Evolutionary conservation across 2,888 invertebrate species (phyloP), one percentile per base, ranked within the genome.

Genomic region (Mythimna loreyi): DNA sequence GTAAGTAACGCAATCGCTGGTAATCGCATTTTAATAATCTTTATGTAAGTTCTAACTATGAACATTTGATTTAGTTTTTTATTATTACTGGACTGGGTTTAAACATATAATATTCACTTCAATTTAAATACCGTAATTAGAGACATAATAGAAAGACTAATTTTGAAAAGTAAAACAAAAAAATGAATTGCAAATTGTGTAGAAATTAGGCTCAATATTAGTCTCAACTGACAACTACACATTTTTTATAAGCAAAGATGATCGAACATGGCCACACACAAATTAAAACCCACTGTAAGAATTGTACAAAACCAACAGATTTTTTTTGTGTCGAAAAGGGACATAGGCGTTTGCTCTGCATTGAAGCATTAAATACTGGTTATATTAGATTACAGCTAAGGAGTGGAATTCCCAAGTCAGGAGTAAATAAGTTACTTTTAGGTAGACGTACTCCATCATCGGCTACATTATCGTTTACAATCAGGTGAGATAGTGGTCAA

Each of bases 21-120:
- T 67, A 64, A 77, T 65, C 61, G 66, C 53, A 72, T 77, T 80
- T 70, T 70, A 69, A 80, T 78, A 58, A 63, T 60, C 30, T 56
- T 50, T 60, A 75, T 60, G 43, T 69, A 63, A 69, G 47, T 47
- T 49, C 56, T 49, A 40, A 67, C 28, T 28, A 45, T 47, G 43
- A 49, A 43, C 13, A 72, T 72, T 72, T 45, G n/a, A 53, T 58
- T 43, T 45, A 13, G 4, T 25, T 23, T 36, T 50, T 13, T 19
- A 16, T 40, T n/a, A 28, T 30, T n/a, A 16, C 16, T 8, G 19
- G 13, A 57, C 40, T 7, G n/a, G 23, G n/a, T 58, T 52, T n/a
- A n/a, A n/a, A n/a, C n/a, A n/a, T n/a, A n/a, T n/a, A n/a, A n/a
- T n/a, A n/a, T n/a, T n/a, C n/a, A n/a, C n/a, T n/a, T n/a, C n/a